These are phyloP conservation scores for Spialia ferax DNA, from an alignment of 2,888 invertebrate species.

Conservation along the genomic window DNA sequence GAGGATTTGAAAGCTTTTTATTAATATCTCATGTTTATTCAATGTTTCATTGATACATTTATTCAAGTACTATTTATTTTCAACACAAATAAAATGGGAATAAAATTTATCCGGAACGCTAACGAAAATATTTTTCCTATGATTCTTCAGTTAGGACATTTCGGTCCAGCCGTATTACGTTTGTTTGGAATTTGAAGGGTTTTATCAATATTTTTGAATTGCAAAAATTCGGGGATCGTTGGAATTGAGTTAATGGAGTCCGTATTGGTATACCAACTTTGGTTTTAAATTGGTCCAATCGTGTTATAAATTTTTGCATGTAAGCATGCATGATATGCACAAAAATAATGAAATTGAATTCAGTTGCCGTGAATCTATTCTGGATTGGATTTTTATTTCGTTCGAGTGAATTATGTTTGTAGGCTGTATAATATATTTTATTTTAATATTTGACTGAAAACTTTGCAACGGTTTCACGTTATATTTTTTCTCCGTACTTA, in stretches of 20 bases:
- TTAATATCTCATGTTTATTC: too few species aligned
- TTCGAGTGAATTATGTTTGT: background rate
- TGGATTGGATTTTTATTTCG: background rate
- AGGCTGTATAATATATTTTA: background rate
- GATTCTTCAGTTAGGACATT: conserved; percentile 21
- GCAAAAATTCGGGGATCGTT: conserved; percentile 26
- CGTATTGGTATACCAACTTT: conserved; percentile 8
- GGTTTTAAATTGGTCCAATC: conserved; percentile 19
- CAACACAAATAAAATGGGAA: too few species aligned
- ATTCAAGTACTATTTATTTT: too few species aligned
- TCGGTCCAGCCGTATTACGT: background rate
- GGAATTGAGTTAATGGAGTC: conserved; percentile 24
- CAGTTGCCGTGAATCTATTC: background rate
- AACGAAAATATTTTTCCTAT: background rate
- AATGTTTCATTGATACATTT: too few species aligned
- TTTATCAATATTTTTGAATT: conserved; percentile 37
- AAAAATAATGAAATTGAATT: background rate
- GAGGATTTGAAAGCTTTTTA: too few species aligned
- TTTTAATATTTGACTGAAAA: too few species aligned
- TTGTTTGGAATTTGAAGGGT: conserved; percentile 20
- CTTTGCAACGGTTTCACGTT: too few species aligned
- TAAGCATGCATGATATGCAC: too few species aligned
- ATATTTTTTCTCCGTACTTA: too few species aligned
- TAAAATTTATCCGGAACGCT: background rate
- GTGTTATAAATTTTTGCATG: conserved; percentile 8